Base-by-base conservation (phyloP, 2,797 vertebrate species). In the Holocentrus rufus region DNA sequence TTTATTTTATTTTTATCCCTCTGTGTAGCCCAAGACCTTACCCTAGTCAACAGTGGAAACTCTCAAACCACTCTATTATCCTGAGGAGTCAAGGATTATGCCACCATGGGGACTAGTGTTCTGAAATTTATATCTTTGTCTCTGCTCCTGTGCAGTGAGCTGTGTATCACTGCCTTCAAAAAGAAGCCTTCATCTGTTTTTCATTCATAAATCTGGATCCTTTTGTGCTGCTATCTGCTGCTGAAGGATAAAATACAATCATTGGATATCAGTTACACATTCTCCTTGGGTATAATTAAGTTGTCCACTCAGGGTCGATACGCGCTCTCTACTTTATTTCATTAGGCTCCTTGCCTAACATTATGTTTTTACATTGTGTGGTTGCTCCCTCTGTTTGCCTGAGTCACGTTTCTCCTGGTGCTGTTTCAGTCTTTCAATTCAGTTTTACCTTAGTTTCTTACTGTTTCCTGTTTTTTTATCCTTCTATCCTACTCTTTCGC, bases 261-360 rank as follows among this genome's bases (percentile, higher is more conserved):
- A 76, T 25, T 25, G 60, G 64, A 67, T 90, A 87, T 92, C 67
- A 47, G 80, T 90, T 85, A 76, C 86, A 87, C 79, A 77, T 87
- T 86, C 86, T 84, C 83, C 82, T 72, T 77, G 67, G 75, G 72
- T 90, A 76, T 93, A 91, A 94, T 94, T 90, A 92, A 90, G 88
- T 91, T 92, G 90, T 90, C 87, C 87, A 87, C 88, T 91, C 76
- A 60, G 60, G 88, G 80, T 93, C 92, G 74, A 89, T 93, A 85
- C 64, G 76, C 65, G 67, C 87, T 90, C 88, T 89, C 81, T 77
- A 75, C 73, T 84, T 91, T 85, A 86, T 92, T 88, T 88, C 65
- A 87, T 89, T 86, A 88, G 67, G 18, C 65, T 77, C 46, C 53
- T 42, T 76, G 74, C 66, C 58, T 68, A 76, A 87, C 75, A 80